Percentiles rank a stretch among this genome's conserved stretches.
These are phyloP conservation scores for Vesta saturnalis DNA, from an alignment of 2,888 invertebrate genomes.

Conservation along the genomic window DNA sequence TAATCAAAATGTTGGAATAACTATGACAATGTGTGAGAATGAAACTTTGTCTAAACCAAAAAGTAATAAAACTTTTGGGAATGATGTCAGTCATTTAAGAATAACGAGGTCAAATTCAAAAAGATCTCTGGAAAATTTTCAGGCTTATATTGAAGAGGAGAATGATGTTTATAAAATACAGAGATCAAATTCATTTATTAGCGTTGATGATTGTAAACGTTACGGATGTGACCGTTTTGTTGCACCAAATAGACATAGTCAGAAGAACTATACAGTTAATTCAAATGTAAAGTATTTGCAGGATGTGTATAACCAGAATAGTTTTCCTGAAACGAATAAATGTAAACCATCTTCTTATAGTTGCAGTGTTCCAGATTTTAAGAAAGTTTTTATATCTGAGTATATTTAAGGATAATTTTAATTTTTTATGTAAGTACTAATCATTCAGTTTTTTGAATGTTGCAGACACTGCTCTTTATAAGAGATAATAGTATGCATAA, in stretches of 20 bases:
- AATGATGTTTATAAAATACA: slow-evolving; percentile 43
- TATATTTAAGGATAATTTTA: slow-evolving; percentile 55
- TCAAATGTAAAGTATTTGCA: slow-evolving; percentile 29
- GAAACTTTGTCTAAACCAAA: slow-evolving; percentile 18
- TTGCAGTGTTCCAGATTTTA: slow-evolving; percentile 67
- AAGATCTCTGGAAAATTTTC: slow-evolving; percentile 58
- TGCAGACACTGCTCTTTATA: neutral
- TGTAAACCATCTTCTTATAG: slow-evolving; percentile 49
- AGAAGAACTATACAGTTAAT: slow-evolving; percentile 33
- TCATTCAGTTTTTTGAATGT: neutral
- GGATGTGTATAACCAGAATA: slow-evolving; percentile 34
- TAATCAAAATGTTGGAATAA: too few species aligned
- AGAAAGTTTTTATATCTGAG: slow-evolving; percentile 66
- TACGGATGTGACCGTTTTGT: neutral
- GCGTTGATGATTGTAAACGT: slow-evolving; percentile 50
- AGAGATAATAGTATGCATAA: neutral
- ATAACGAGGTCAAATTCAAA: slow-evolving; percentile 58
- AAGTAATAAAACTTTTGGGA: slow-evolving; percentile 12
- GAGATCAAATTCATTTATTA: slow-evolving; percentile 57
- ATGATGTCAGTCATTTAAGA: slow-evolving; percentile 41
- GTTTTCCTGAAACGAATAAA: slow-evolving; percentile 35
- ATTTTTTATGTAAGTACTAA: neutral
- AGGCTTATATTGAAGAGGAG: slow-evolving; percentile 53
- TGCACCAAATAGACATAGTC: slow-evolving; percentile 8
- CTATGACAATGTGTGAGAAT: slow-evolving; percentile 17